Evolutionary conservation across 2,888 invertebrate genomes (phyloP), one percentile per base, ranked within the genome.

Genomic region (Scaptomyza reducta): DNA sequence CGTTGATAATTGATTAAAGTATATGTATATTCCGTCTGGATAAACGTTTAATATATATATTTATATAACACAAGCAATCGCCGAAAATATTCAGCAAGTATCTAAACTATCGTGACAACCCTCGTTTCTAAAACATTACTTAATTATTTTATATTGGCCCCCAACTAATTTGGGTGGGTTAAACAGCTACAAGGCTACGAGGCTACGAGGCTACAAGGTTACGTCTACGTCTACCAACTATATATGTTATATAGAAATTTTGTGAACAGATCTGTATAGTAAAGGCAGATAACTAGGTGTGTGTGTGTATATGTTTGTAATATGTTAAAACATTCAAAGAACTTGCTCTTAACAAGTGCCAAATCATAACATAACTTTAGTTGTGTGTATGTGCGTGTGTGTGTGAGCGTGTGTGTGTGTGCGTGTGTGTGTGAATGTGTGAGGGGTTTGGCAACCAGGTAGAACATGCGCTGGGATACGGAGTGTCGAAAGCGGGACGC

Each of bases 141-240:
- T 22, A 33, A 44, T 16, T 60, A 38, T 35, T 56, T 51, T 22
- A 54, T 53, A 16, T 41, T 47, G 42, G 10, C 16, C 67, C 67
- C 74, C 74, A 74, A 74, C 74, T 74, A 74, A 50, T 55, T 74
- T 74, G 74, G 67, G 55, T n/a, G 18, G 18, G 51, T 47, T 22
- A 51, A 50, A 61, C 55, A 49, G 61, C 54, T 45, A 58, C 65
- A 65, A 55, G 38, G n/a, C n/a, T 70, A 51, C 41, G 29, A n/a
- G n/a, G 61, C 54, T 45, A 58, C 65, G 59, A 55, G 38, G n/a
- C n/a, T 70, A 51, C 41, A n/a, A n/a, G 29, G 49, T 63, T 68
- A 72, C 68, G 44, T 58, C 72, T 72, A 72, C 72, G 35, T 53
- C 69, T 72, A 73, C 70, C 57, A 61, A 58, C 59, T 69, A 57